Evolutionary conservation across 2,113 vertebrate genomes (phyloP).

Genomic region (Alaudala cheleensis): DNA sequence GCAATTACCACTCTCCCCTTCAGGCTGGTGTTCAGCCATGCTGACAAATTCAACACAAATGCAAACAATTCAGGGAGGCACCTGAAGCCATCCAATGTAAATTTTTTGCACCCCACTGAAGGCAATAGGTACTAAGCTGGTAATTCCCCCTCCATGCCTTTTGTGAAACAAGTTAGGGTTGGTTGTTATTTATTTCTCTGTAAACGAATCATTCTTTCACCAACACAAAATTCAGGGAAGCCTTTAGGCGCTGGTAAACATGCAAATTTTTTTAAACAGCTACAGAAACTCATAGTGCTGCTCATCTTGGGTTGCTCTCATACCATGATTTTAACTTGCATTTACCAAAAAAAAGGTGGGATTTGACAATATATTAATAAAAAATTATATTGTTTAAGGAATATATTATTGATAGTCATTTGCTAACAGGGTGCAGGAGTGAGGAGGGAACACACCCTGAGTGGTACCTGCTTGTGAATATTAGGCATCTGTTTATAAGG

Average conservation of each 20-base stretch:
- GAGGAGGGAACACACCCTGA: neutral
- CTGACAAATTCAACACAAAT: neutral
- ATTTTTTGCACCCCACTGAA: neutral
- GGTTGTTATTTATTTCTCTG: neutral
- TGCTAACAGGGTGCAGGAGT: neutral
- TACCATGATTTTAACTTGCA: neutral
- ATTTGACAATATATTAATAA: neutral
- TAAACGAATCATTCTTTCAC: neutral
- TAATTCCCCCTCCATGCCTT: fast-evolving
- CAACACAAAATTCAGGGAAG: neutral
- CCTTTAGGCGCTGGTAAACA: neutral
- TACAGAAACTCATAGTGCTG: neutral
- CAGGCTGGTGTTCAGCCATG: neutral
- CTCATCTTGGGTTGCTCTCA: neutral
- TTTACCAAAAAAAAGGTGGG: neutral
- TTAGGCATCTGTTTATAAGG: neutral
- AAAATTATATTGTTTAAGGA: neutral
- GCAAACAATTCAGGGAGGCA: neutral
- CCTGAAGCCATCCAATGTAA: neutral
- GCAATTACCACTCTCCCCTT: neutral
- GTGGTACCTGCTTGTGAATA: neutral
- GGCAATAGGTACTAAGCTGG: neutral
- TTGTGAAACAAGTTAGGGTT: neutral
- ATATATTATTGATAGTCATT: neutral
- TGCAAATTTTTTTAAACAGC: neutral